Conservation (phyloP, 1,140 invertebrate genomes). For the Aphidius ervi region DNA sequence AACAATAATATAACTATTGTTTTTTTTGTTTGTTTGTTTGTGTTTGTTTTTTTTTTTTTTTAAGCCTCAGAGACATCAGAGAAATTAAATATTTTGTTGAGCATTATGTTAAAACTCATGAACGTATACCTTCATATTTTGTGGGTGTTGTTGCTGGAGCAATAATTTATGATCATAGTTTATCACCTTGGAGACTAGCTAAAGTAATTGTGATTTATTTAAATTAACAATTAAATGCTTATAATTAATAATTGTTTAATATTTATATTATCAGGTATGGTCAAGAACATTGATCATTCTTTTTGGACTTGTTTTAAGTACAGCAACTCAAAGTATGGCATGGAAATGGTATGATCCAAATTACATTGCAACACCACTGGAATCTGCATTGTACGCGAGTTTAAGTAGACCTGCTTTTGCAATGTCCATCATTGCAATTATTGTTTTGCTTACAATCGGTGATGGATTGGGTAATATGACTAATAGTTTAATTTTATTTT, state of each 20-base stretch:
- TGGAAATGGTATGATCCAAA: slow-evolving; percentile 32
- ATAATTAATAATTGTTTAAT: neutral
- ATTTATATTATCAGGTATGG: slow-evolving; percentile 26
- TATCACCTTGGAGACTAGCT: slow-evolving; percentile 33
- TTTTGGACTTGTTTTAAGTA: slow-evolving; percentile 24
- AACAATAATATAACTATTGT: slow-evolving; percentile 17
- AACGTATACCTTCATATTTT: slow-evolving; percentile 35
- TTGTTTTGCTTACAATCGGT: slow-evolving; percentile 31
- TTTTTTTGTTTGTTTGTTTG: too few species aligned
- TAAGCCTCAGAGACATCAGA: slow-evolving; percentile 29
- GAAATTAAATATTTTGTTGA: slow-evolving; percentile 33
- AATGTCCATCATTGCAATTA: slow-evolving; percentile 26
- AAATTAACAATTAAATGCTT: slow-evolving; percentile 10
- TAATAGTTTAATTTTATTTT: slow-evolving; percentile 9
- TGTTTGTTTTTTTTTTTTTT: slow-evolving; percentile 22
- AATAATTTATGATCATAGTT: slow-evolving; percentile 38
- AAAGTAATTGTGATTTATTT: slow-evolving; percentile 29
- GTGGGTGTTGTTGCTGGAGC: slow-evolving; percentile 38
- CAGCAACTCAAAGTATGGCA: slow-evolving; percentile 23
- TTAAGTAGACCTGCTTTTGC: slow-evolving; percentile 29
- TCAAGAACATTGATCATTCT: slow-evolving; percentile 32
- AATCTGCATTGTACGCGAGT: slow-evolving; percentile 33
- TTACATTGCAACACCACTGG: slow-evolving; percentile 19
- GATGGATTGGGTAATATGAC: slow-evolving; percentile 30
- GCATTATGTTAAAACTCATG: slow-evolving; percentile 40